Evolutionary conservation across 2,797 vertebrate genomes (phyloP).

Genomic region (Anas capensis): DNA sequence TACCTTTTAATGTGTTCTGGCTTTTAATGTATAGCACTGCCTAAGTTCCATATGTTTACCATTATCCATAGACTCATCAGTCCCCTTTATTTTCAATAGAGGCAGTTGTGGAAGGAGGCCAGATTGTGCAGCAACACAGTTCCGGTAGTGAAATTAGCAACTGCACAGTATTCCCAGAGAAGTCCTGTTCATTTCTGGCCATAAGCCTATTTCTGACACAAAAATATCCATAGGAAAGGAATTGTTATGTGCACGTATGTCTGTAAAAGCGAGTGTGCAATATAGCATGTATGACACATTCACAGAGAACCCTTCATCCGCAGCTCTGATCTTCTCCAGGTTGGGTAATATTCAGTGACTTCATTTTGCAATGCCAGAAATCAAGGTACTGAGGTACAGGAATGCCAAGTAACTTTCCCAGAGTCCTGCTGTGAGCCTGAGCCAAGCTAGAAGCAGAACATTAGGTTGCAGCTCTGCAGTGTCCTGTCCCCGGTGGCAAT

Average conservation of each 20-base stretch:
- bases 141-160: conserved; percentile 85
- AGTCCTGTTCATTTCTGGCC: conserved; percentile 72
- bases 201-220: conserved; percentile 61
- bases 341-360: not conserved
- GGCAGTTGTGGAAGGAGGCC: conserved; percentile 79
- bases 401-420: conserved; percentile 31
- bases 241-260: not conserved
- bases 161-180: conserved; percentile 79
- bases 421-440: not conserved
- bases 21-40: conserved; percentile 71
- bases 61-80: conserved; percentile 81
- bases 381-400: not conserved
- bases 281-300: not conserved
- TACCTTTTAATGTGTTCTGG: conserved; percentile 79
- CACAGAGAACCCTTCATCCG: not conserved
- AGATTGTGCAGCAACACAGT: conserved; percentile 75
- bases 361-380: not conserved
- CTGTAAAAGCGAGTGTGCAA: not conserved
- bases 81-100: conserved; percentile 76
- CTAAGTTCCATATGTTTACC: conserved; percentile 81
- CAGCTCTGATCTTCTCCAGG: not conserved
- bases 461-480: not conserved
- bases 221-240: conserved; percentile 16
- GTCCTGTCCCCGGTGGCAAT: not conserved
- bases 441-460: not conserved